phyloP scores from a whole-genome alignment of 2,888 invertebrate species.

The Orthosia incerta region DNA sequence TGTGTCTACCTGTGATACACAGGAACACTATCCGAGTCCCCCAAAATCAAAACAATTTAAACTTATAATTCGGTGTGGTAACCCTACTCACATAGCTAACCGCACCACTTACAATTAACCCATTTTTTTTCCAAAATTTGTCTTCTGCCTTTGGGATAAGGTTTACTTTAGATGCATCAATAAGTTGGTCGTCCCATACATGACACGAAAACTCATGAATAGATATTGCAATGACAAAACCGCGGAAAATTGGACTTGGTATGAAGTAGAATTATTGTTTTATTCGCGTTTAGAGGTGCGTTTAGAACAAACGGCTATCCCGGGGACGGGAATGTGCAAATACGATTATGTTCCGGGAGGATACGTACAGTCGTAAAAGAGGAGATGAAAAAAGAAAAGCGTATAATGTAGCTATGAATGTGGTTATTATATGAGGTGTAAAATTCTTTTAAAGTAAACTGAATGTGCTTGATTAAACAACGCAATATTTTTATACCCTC shows the following conservation, averaged over 20 bases:
- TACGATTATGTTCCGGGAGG: conserved; percentile 31
- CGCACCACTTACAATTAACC: not conserved
- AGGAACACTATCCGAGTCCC: conserved; percentile 41
- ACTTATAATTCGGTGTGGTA: conserved; percentile 61
- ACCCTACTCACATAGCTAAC: conserved; percentile 63
- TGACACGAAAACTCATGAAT: conserved; percentile 85
- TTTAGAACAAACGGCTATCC: conserved; percentile 56
- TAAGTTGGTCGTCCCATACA: conserved; percentile 44
- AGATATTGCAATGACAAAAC: conserved; percentile 87
- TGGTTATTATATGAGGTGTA: not conserved
- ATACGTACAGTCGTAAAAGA: conserved; percentile 35
- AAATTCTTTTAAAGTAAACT: not conserved
- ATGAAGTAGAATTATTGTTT: conserved; percentile 77
- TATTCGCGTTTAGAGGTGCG: conserved; percentile 65
- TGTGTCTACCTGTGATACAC: conserved; percentile 15
- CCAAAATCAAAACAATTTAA: conserved; percentile 63
- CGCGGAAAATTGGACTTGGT: conserved; percentile 83
- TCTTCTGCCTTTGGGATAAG: conserved; percentile 13
- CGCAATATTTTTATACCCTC: too few relatives aligned
- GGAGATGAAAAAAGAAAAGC: conserved; percentile 25
- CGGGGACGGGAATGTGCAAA: conserved; percentile 48
- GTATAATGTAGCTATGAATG: not conserved
- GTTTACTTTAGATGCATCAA: conserved; percentile 4
- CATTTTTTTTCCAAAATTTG: not conserved
- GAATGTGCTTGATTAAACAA: not conserved